Percentiles rank a stretch among this genome's conserved stretches.
These are phyloP conservation scores for Cliona cf. orientalis DNA, from an alignment of 37 sponge, comb jelly and placozoan species.

Conservation along the genomic window DNA sequence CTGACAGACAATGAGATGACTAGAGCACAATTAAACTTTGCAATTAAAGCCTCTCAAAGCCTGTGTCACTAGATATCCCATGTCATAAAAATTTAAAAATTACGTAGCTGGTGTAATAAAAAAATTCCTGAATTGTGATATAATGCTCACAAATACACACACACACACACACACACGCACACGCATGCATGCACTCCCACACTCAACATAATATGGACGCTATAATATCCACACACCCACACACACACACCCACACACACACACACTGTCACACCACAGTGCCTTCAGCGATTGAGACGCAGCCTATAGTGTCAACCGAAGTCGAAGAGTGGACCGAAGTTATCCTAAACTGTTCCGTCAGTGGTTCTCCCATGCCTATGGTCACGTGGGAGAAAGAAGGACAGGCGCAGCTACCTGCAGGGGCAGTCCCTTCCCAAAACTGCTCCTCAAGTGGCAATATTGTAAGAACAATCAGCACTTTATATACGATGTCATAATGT, in stretches of 20 bases:
- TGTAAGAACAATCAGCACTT: no score
- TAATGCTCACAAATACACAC: background rate
- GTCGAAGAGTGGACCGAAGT: background rate
- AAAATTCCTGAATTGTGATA: no score
- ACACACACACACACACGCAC: background rate
- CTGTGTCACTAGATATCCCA: no score
- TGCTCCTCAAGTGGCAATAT: no score
- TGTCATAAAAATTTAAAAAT: no score
- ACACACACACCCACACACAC: conserved; percentile 29
- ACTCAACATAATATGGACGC: conserved; percentile 32
- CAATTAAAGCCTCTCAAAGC: no score
- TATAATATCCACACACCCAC: conserved; percentile 37
- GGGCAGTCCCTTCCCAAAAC: background rate
- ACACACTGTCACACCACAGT: conserved; percentile 6
- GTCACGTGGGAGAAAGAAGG: conserved; percentile 34
- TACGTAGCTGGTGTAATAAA: background rate
- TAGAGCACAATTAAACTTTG: no score
- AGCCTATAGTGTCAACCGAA: background rate
- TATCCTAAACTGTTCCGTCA: background rate
- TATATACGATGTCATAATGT: no score
- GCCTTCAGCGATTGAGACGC: background rate
- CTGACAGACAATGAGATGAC: no score
- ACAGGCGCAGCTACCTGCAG: background rate
- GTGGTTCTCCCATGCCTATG: conserved; percentile 2
- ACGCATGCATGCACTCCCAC: conserved; percentile 35